Percentiles rank a stretch among this genome's conserved stretches.
These are phyloP conservation scores for Synanthedon andrenaeformis DNA, from an alignment of 2,888 invertebrate genomes.

Conservation along the genomic window DNA sequence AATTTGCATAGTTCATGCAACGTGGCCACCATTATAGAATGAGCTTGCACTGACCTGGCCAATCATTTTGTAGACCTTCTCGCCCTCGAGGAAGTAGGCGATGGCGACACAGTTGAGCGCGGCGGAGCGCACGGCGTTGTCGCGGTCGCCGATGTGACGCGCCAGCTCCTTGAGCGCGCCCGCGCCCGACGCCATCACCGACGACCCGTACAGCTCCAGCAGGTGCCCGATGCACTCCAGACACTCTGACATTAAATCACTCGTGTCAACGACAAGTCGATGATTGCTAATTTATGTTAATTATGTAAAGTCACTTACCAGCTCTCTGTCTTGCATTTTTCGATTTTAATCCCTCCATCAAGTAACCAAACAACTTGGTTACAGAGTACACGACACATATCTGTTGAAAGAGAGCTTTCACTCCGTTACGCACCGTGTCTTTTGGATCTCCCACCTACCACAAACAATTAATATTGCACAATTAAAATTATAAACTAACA, in stretches of 20 bases:
- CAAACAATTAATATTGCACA: background rate
- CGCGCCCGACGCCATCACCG: constrained; percentile 85
- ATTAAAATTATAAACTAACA: too few species aligned
- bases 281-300: too few species aligned
- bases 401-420: constrained; percentile 85
- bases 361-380: constrained; percentile 87
- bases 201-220: constrained; percentile 86
- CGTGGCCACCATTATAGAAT: too few species aligned
- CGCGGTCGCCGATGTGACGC: constrained; percentile 94
- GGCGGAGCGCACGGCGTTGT: constrained; percentile 95
- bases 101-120: constrained; percentile 94
- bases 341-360: constrained; percentile 96
- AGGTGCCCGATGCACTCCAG: constrained; percentile 90
- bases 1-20: too few species aligned
- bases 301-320: constrained; percentile 48
- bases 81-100: constrained; percentile 91
- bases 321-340: constrained; percentile 97
- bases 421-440: constrained; percentile 92
- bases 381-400: constrained; percentile 89
- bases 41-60: constrained; percentile 74
- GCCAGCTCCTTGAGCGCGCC: constrained; percentile 91
- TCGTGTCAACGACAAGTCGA: background rate
- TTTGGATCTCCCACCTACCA: constrained; percentile 92
- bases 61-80: constrained; percentile 90
- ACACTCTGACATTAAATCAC: constrained; percentile 74